Base-by-base conservation (phyloP, 2,797 vertebrate species). In the Loriculus beryllinus region DNA sequence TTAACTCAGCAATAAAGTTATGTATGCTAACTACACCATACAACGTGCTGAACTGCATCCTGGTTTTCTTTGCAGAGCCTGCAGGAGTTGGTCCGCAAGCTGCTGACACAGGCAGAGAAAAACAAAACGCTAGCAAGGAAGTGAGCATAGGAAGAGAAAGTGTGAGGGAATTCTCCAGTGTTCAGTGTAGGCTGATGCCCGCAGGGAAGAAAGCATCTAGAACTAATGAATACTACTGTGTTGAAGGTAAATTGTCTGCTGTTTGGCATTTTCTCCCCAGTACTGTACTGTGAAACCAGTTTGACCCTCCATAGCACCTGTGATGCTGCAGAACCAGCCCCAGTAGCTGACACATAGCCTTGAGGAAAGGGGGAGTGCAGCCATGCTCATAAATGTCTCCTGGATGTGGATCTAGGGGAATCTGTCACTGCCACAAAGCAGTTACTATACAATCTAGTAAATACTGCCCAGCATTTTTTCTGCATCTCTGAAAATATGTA, bases 351-450 rank as follows among this genome's bases (percentile, higher is more conserved):
- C 19, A 12, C 4, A 21, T 18, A 45, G 19, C 26, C 22, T 37
- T 43, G 59, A 45, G n/a, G 47, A n/a, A 43, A 42, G 65, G 13
- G 3, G 15, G 17, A 4, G 1, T 48, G 28, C n/a, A 47, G 49
- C 31, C 9, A 4, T 1, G 2, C 22, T n/a, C 20, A 1, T 17
- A 33, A 47, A 15, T n/a, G 6, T 20, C 47, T 76, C 31, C 40
- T 52, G 37, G 7, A 9, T 1, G 1, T 11, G 28, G 6, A 20
- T 56, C 17, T 10, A 2, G 54, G 25, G 4, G 3, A 65, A 20
- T 13, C 17, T 54, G 39, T 60, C 18, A 2, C 31, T 52, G 49
- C 37, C 15, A 4, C 9, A 11, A 47, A 78, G 14, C 21, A 25
- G 54, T 57, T 35, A 57, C 54, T 35, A 31, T 54, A 47, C 31